Base-by-base conservation (phyloP, 2,888 invertebrate species). In the Drosophila niveifrons region DNA sequence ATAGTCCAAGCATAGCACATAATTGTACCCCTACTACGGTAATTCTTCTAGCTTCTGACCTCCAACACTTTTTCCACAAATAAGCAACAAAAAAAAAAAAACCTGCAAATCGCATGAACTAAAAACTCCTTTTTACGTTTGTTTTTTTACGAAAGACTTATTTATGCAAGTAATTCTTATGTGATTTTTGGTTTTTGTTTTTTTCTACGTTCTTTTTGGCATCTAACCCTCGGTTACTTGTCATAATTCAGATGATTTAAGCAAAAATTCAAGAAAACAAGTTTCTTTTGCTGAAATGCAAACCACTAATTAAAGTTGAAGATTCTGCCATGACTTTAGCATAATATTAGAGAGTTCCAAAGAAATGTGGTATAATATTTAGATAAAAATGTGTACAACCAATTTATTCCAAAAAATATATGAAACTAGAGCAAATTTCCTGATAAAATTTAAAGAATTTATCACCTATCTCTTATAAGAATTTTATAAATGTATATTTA, bases 1-100 rank as follows among this genome's bases (percentile, higher is more conserved):
- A 64, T 80, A 63, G 69, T 63, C 47, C 69, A 64, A 73, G 63
- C 59, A 43, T 36, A 28, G 48, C 48, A 44, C 48, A 51, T 4
- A 56, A 29, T 59, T 34, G 39, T 59, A 29, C 50, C 29, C 56
- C 23, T 13, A 15, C 31, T 44, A 55, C 15, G 44, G 44, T 28
- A 28, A 46, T 55, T 55, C 44, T 55, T 55, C 61, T 46, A 36
- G 8, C 57, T 57, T 36, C 57, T 46, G 46, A 61, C 44, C 61
- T 44, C 15, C 34, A 47, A 57, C 55, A 56, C 31, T 13, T n/a
- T n/a, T 13, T 44, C 31, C 31, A 15, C 1, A 51, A 51, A 36
- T 23, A 23, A 23, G 23, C 6, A 4, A 23, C 10, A 17, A 29
- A 29, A 6, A 29, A 18, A 31, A 17, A 6, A 6, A 44, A 31